Conservation (phyloP, 2,797 vertebrate species). For the Sardinella longiceps region DNA sequence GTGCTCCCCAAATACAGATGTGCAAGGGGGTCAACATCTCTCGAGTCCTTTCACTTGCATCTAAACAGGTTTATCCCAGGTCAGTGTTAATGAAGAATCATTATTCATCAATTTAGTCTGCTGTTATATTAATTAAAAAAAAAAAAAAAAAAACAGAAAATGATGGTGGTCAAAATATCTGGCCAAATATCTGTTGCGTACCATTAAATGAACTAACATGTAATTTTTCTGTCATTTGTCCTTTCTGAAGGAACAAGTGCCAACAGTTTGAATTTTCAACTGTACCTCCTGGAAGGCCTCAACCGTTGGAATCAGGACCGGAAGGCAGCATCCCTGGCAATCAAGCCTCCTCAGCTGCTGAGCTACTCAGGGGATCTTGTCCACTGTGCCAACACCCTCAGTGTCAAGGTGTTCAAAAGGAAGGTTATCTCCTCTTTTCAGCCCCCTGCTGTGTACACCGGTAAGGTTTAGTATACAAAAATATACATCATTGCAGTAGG, state of each 20-base stretch:
- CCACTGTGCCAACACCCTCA: slow-evolving; percentile 36
- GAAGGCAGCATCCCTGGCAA: no score
- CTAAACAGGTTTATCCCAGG: slow-evolving; percentile 47
- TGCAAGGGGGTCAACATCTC: slow-evolving; percentile 41
- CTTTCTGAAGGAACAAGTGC: slow-evolving; percentile 42
- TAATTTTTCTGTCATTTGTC: no score
- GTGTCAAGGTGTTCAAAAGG: slow-evolving; percentile 31
- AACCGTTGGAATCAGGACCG: slow-evolving; percentile 43
- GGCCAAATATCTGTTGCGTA: no score
- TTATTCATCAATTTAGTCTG: no score
- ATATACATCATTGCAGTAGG: no score
- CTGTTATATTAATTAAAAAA: not conserved
- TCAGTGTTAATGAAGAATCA: not conserved
- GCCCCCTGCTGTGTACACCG: slow-evolving; percentile 45
- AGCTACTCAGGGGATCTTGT: slow-evolving; percentile 32
- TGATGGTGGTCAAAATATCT: no score
- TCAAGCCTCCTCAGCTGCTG: slow-evolving; percentile 2
- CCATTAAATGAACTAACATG: no score
- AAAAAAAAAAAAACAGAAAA: no score
- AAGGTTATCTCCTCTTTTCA: slow-evolving; percentile 27
- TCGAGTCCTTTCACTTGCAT: slow-evolving; percentile 43
- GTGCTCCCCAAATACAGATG: slow-evolving; percentile 25
- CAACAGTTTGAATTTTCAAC: slow-evolving; percentile 38
- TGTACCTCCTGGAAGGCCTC: slow-evolving; percentile 44
- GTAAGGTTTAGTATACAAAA: slow-evolving; percentile 7